Evolutionary conservation across 2,888 invertebrate genomes (phyloP).

Genomic region (Stictocephala bisonia): DNA sequence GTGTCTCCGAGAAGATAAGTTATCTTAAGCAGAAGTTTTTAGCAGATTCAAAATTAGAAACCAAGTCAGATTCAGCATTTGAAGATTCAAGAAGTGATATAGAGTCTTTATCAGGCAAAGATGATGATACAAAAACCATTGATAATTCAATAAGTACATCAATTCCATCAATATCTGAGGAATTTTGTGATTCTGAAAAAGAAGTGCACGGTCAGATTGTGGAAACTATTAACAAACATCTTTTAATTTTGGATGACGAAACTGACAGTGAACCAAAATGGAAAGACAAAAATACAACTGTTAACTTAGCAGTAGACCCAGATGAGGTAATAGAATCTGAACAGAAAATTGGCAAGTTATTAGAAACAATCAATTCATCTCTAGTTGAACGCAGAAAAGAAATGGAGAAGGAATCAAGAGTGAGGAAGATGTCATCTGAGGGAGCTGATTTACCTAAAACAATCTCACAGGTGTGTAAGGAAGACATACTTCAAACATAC

Average conservation of each 20-base stretch:
- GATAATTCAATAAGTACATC: constrained; percentile 27
- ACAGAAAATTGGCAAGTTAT: constrained; percentile 57
- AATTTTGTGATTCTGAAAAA: constrained; percentile 47
- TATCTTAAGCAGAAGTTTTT: constrained; percentile 29
- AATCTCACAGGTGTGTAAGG: constrained; percentile 53
- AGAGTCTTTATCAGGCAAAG: constrained; percentile 25
- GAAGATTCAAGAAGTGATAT: constrained; percentile 27
- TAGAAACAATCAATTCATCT: constrained; percentile 65
- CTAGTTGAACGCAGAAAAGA: constrained; percentile 54
- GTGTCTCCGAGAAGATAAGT: constrained; percentile 44
- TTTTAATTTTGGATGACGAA: constrained; percentile 55
- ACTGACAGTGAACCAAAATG: constrained; percentile 44
- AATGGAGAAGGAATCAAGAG: constrained; percentile 45
- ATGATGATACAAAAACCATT: constrained; percentile 18
- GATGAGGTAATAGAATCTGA: constrained; percentile 45
- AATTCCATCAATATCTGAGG: constrained; percentile 21
- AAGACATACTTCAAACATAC: constrained; percentile 44
- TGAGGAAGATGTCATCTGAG: constrained; percentile 20
- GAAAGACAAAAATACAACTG: constrained; percentile 44
- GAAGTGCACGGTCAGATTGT: constrained; percentile 56
- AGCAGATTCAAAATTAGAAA: constrained; percentile 30
- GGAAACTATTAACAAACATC: constrained; percentile 58
- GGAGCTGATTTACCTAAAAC: constrained; percentile 55
- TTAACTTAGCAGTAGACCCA: constrained; percentile 14
- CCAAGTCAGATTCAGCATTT: constrained; percentile 20